phyloP scores from a whole-genome alignment of 1,140 invertebrate genomes.

The Drosophila bocki region DNA sequence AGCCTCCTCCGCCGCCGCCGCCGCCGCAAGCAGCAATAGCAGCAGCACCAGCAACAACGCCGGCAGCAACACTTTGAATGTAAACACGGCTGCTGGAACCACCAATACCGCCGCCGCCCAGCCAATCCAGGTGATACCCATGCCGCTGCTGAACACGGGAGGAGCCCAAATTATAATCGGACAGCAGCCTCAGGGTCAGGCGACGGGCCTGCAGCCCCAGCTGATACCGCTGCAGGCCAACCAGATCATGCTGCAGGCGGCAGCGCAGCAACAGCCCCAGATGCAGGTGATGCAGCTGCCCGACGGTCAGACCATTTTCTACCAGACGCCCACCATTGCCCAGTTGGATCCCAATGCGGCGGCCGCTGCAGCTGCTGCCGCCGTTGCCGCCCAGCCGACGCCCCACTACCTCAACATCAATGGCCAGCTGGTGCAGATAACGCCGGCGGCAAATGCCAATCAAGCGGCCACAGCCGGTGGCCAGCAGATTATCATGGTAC shows the following conservation, averaged over 20 bases:
- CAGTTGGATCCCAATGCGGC: constrained; percentile 63
- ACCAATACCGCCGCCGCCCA: constrained; percentile 32
- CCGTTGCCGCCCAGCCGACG: constrained; percentile 85
- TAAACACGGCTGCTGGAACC: constrained; percentile 13
- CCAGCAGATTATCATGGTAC: constrained; percentile 83
- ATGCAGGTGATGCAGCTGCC: constrained; percentile 95
- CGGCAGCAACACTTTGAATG: constrained; percentile 26
- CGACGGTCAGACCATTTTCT: constrained; percentile 97
- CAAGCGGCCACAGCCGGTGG: constrained; percentile 37
- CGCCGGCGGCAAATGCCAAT: constrained; percentile 73
- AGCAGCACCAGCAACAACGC: constrained; percentile 41
- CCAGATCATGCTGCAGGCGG: constrained; percentile 79
- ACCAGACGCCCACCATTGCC: constrained; percentile 87
- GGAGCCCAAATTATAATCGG: constrained; percentile 78
- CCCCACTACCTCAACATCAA: constrained; percentile 91
- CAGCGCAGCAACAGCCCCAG: constrained; percentile 86
- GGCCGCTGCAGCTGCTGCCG: constrained; percentile 40
- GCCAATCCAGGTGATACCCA: constrained; percentile 78
- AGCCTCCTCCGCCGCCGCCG: constrained; percentile 9
- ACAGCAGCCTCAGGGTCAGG: constrained; percentile 61
- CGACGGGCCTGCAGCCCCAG: constrained; percentile 52
- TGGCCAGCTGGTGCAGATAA: constrained; percentile 90
- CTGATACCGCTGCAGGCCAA: constrained; percentile 75
- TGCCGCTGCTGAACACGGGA: constrained; percentile 70
- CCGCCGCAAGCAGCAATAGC: constrained; percentile 22